Evolutionary conservation across 2,113 vertebrate species (phyloP).

Genomic region (Pogona vitticeps): DNA sequence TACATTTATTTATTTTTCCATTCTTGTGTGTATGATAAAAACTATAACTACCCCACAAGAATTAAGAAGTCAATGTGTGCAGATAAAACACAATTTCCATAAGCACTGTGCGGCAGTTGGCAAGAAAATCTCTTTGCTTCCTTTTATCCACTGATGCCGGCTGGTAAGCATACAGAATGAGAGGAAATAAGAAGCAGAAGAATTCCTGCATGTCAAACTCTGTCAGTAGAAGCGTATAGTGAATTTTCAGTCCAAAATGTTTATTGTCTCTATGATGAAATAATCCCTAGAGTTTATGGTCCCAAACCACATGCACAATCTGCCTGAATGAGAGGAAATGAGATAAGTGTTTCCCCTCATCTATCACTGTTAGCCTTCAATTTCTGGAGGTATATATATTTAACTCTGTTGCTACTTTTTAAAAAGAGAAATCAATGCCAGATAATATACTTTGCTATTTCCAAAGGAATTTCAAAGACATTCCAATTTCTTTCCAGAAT

Average conservation of each 20-base stretch:
- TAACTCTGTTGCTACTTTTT: slow-evolving; percentile 48
- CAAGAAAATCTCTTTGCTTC: rapidly evolving
- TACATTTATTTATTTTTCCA: background rate
- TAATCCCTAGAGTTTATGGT: slow-evolving; percentile 13
- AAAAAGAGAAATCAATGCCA: background rate
- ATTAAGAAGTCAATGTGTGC: background rate
- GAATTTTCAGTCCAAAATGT: slow-evolving; percentile 30
- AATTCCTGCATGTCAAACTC: background rate
- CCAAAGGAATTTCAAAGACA: slow-evolving; percentile 41
- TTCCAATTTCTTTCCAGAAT: background rate
- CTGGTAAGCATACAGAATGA: background rate
- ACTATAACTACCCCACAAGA: background rate
- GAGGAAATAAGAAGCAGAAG: background rate
- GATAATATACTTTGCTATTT: slow-evolving; percentile 21
- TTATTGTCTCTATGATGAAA: slow-evolving; percentile 25
- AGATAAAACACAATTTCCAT: background rate
- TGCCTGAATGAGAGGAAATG: slow-evolving; percentile 50
- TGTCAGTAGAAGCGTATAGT: background rate
- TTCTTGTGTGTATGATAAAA: background rate
- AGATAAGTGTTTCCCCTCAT: slow-evolving; percentile 62
- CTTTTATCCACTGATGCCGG: background rate
- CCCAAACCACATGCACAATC: slow-evolving; percentile 33
- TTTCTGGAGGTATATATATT: slow-evolving; percentile 39
- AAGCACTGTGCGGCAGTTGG: background rate
- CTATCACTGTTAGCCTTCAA: slow-evolving; percentile 44